These are phyloP conservation scores for Siphamia tubifer DNA, from an alignment of 2,113 vertebrate genomes.

Conservation along the genomic window DNA sequence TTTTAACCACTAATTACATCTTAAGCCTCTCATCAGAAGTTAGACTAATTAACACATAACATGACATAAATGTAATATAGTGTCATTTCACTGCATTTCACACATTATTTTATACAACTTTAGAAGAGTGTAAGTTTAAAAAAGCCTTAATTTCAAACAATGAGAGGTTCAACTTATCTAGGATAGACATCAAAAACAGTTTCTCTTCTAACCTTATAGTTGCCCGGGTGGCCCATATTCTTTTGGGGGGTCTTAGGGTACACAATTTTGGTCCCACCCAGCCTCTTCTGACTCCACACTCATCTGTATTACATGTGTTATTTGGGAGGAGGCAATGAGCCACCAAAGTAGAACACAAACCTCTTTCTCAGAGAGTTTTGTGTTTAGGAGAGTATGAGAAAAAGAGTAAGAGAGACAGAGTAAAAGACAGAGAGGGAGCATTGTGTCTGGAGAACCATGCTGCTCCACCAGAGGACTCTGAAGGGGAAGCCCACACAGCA, in stretches of 20 bases:
- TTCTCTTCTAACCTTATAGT: constrained; percentile 15
- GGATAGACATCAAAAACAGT: neutral
- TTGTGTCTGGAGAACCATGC: constrained; percentile 47
- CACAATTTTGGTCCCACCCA: constrained; percentile 37
- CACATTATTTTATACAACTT: constrained; percentile 34
- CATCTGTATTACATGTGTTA: constrained; percentile 72
- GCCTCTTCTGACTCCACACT: constrained; percentile 14
- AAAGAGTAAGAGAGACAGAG: constrained; percentile 11
- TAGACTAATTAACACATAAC: constrained; percentile 52
- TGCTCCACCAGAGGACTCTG: constrained; percentile 27
- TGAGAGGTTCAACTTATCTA: neutral
- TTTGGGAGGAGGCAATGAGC: constrained; percentile 44
- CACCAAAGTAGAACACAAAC: constrained; percentile 68
- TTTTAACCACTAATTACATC: constrained; percentile 51
- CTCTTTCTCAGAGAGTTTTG: constrained; percentile 30
- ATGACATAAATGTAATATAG: constrained; percentile 35
- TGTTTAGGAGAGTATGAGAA: constrained; percentile 20
- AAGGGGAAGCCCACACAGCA: constrained; percentile 70
- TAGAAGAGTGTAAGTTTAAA: neutral
- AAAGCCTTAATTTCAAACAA: neutral
- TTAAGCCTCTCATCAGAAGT: constrained; percentile 23
- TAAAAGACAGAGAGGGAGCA: constrained; percentile 15
- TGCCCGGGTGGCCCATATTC: constrained; percentile 48
- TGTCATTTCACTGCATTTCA: constrained; percentile 20
- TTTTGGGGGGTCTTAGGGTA: constrained; percentile 41